phyloP scores from a whole-genome alignment of 35 echinoderm and acorn worm species.

The Stichopus chloronotus region DNA sequence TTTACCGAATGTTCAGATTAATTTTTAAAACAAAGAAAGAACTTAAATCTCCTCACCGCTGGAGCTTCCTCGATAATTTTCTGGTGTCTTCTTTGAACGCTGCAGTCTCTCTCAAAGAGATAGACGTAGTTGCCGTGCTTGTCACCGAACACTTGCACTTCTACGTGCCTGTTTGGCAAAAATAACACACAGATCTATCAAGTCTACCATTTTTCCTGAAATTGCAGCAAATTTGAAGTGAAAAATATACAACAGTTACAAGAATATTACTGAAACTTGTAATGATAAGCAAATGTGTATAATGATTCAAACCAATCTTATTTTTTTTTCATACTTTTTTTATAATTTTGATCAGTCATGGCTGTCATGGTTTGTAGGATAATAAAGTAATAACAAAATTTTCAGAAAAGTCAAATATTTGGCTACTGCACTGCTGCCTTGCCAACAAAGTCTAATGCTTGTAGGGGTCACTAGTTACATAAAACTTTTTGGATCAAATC shows the following conservation, averaged over 20 bases:
- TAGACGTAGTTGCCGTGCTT: conserved; percentile 95
- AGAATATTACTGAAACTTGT: background rate
- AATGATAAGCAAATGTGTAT: background rate
- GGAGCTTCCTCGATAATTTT: conserved; percentile 99
- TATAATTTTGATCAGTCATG: too few species aligned
- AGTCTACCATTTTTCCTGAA: background rate
- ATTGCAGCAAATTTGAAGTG: background rate
- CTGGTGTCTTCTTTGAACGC: conserved; percentile 97
- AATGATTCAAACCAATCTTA: too few species aligned
- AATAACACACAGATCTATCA: background rate
- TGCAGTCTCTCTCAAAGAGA: conserved; percentile 98
- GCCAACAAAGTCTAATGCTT: too few species aligned
- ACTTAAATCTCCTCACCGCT: conserved; percentile 72
- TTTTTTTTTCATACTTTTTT: too few species aligned
- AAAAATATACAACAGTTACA: background rate
- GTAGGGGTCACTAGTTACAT: too few species aligned
- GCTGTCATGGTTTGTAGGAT: too few species aligned
- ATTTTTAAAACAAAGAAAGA: background rate
- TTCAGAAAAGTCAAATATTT: too few species aligned
- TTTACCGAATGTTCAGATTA: background rate
- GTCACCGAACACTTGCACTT: conserved; percentile 98
- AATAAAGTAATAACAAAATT: too few species aligned
- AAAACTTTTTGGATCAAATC: too few species aligned
- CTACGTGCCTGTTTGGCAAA: conserved; percentile 80
- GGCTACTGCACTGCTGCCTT: too few species aligned